phyloP scores from a whole-genome alignment of 2,797 vertebrate genomes.

The Chaetodon trifasciatus region DNA sequence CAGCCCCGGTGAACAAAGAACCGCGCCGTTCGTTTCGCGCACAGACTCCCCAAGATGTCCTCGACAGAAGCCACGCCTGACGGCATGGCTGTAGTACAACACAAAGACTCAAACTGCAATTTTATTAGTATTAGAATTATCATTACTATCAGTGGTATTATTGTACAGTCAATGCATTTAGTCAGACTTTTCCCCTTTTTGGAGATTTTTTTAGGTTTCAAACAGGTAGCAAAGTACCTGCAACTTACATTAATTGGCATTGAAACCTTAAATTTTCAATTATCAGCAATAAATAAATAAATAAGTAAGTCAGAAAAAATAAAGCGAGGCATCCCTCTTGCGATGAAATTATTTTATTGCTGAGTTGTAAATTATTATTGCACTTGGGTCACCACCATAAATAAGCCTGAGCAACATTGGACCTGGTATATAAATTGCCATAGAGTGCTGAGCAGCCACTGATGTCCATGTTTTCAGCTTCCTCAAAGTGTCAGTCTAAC shows the following conservation, averaged over 20 bases:
- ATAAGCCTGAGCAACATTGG: constrained; percentile 9
- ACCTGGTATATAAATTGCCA: constrained; percentile 4
- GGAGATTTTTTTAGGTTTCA: not conserved
- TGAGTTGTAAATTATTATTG: constrained; percentile 17
- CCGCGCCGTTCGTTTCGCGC: constrained; percentile 70
- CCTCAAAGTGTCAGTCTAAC: constrained; percentile 50
- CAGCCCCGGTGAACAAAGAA: constrained; percentile 83
- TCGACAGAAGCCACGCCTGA: constrained; percentile 82
- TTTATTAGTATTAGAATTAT: not conserved
- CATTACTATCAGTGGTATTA: not conserved
- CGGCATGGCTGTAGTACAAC: constrained; percentile 68
- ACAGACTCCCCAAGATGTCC: constrained; percentile 79
- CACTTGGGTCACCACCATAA: not conserved
- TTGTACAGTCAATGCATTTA: not conserved
- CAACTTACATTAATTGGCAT: constrained; percentile 33
- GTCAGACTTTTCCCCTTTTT: not conserved
- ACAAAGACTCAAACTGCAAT: constrained; percentile 69
- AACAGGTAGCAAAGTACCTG: constrained; percentile 42
- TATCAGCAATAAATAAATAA: not conserved
- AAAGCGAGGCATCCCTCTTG: not conserved
- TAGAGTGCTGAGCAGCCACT: constrained; percentile 28
- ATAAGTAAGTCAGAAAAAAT: not conserved
- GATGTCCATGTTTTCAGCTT: constrained; percentile 51
- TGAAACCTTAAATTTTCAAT: not conserved
- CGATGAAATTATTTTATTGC: not conserved